Evolutionary conservation across 2,797 vertebrate genomes (phyloP).

Genomic region (Microctenopoma stevenorrisi): DNA sequence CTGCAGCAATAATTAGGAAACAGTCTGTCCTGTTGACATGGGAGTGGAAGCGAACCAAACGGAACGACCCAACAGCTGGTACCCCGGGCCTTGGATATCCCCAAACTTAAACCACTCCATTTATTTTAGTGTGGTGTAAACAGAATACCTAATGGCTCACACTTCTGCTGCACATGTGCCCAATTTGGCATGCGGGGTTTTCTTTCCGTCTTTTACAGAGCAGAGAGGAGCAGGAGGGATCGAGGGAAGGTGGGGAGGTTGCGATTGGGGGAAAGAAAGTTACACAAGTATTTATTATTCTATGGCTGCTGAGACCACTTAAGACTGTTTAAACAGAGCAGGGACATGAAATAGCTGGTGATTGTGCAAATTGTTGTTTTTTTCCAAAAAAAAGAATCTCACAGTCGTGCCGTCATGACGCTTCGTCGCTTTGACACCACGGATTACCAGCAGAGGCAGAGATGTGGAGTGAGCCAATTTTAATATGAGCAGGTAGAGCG

Average conservation of each 20-base stretch:
- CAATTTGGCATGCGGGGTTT: conserved; percentile 62
- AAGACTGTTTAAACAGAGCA: conserved; percentile 43
- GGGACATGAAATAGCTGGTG: conserved; percentile 27
- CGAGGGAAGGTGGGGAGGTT: conserved; percentile 17
- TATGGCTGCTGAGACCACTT: conserved; percentile 59
- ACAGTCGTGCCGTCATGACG: conserved; percentile 9
- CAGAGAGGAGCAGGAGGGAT: conserved; percentile 20
- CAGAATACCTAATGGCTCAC: conserved; percentile 81
- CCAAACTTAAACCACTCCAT: conserved; percentile 78
- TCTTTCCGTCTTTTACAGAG: conserved; percentile 56
- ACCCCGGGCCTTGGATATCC: conserved; percentile 74
- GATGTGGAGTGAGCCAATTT: not conserved
- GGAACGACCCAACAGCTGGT: conserved; percentile 75
- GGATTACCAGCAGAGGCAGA: conserved; percentile 10
- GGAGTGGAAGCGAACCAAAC: conserved; percentile 75
- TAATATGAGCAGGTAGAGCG: conserved; percentile 6
- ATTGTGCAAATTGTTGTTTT: conserved; percentile 46
- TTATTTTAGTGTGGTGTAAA: conserved; percentile 82
- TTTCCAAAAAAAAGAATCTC: conserved; percentile 11
- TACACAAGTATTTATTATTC: conserved; percentile 64
- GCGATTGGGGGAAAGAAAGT: conserved; percentile 34
- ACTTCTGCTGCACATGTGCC: conserved; percentile 77
- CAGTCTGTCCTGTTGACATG: conserved; percentile 75
- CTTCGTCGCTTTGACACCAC: conserved; percentile 6
- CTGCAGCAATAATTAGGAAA: conserved; percentile 75